Conservation (phyloP, 2,888 invertebrate species). For the Corbicula japonica region DNA sequence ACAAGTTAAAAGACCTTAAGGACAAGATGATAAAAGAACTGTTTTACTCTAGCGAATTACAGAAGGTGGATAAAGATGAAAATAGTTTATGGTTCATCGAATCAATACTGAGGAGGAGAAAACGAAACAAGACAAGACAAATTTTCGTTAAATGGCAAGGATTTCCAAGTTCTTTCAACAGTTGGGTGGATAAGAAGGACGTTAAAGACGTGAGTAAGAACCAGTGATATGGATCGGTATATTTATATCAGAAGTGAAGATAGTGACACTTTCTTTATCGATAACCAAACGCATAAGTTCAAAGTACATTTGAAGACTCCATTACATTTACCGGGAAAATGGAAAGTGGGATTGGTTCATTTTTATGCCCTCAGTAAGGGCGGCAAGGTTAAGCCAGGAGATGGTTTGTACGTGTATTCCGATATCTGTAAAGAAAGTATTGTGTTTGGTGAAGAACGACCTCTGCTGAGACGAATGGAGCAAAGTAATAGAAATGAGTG, state of each 20-base stretch:
- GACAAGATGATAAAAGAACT: constrained; percentile 25
- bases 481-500: constrained; percentile 5
- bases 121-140: constrained; percentile 27
- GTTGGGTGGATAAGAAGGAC: too few relatives aligned
- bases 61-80: constrained; percentile 55
- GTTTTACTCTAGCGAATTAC: constrained; percentile 41
- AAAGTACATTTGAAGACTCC: constrained; percentile 36
- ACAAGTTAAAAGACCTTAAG: constrained; percentile 23
- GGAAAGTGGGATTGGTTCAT: constrained; percentile 25
- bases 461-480: constrained; percentile 21
- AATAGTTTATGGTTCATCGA: constrained; percentile 58
- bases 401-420: constrained; percentile 20
- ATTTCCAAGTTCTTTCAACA: constrained; percentile 42
- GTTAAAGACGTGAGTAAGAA: constrained; percentile 36
- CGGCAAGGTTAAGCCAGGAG: too few relatives aligned
- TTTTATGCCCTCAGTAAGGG: too few relatives aligned
- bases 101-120: constrained; percentile 41
- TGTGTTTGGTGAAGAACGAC: constrained; percentile 18
- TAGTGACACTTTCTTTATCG: too few relatives aligned
- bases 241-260: too few relatives aligned
- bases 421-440: constrained; percentile 32
- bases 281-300: too few relatives aligned
- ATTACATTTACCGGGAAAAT: constrained; percentile 13
- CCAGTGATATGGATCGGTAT: too few relatives aligned
- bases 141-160: constrained; percentile 52